Evolutionary conservation across 2,113 vertebrate genomes (phyloP).

Genomic region (Vidua chalybeata): DNA sequence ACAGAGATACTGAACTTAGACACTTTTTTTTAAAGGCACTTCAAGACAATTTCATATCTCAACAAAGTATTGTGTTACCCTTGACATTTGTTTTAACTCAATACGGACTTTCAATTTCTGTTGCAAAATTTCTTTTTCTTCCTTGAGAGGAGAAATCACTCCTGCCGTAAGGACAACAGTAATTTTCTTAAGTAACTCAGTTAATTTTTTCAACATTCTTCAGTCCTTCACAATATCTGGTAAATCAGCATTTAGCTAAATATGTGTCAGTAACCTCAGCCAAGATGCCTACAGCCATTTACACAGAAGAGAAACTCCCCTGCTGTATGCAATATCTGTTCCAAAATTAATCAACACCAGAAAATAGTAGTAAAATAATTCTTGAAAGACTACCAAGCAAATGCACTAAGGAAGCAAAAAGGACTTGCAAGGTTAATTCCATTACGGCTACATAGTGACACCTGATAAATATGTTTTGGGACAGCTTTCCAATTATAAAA

Average conservation of each 20-base stretch:
- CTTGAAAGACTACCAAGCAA: not conserved
- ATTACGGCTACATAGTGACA: not conserved
- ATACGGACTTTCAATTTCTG: not conserved
- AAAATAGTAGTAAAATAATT: slow-evolving; percentile 20
- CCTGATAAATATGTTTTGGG: not conserved
- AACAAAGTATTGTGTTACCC: not conserved
- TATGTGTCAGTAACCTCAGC: slow-evolving; percentile 17
- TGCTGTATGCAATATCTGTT: not conserved
- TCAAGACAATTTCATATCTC: not conserved
- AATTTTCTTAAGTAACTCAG: slow-evolving; percentile 25
- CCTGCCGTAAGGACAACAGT: not conserved
- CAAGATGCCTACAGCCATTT: slow-evolving; percentile 16
- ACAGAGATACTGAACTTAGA: not conserved
- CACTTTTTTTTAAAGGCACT: not conserved
- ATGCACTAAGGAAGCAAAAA: not conserved
- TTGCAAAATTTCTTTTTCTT: not conserved
- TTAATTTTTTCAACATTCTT: not conserved
- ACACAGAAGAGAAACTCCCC: not conserved
- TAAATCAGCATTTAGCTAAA: not conserved
- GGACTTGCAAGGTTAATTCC: not conserved
- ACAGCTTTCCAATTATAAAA: not conserved
- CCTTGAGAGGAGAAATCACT: not conserved
- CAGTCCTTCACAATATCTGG: not conserved
- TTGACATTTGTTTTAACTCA: not conserved
- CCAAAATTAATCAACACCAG: slow-evolving; percentile 29